phyloP scores from a whole-genome alignment of 1,140 invertebrate genomes.

The Batillaria attramentaria region DNA sequence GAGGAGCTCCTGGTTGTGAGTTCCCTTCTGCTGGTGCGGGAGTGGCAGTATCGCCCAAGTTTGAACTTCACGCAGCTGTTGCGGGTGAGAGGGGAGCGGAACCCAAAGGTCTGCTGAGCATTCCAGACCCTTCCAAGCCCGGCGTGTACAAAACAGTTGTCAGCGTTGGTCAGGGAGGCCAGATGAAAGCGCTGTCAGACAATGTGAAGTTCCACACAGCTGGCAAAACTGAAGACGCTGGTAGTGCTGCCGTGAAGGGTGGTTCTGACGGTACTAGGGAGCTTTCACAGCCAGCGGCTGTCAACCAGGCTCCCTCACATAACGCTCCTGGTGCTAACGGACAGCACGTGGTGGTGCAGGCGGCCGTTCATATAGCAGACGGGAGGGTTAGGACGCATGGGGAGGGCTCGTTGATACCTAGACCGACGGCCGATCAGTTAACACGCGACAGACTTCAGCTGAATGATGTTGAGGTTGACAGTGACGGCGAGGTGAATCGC shows the following conservation, averaged over 20 bases:
- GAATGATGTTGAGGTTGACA: slow-evolving; percentile 35
- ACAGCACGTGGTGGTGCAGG: neutral
- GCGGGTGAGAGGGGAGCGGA: slow-evolving; percentile 5
- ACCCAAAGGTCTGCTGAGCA: slow-evolving; percentile 3
- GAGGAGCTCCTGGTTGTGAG: neutral
- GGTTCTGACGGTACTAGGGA: neutral
- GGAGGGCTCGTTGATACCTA: neutral
- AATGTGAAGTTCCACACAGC: neutral
- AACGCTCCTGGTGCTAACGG: neutral
- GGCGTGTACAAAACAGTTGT: slow-evolving; percentile 27
- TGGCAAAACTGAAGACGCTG: neutral
- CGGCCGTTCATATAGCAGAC: neutral
- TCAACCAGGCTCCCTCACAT: too few species aligned
- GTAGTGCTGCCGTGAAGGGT: neutral
- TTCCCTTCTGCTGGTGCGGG: neutral
- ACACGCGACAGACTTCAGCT: neutral
- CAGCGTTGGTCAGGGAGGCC: slow-evolving; percentile 11
- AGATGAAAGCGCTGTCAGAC: slow-evolving; percentile 2
- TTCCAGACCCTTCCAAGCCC: slow-evolving; percentile 20
- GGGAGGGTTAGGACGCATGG: neutral
- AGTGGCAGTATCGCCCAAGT: neutral
- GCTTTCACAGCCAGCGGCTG: too few species aligned
- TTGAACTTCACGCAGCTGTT: neutral
- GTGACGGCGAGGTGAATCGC: slow-evolving; percentile 37
- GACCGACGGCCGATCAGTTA: neutral